Evolutionary conservation across 37 sponge, comb jelly and placozoan genomes (phyloP).

Genomic region (Spongilla lacustris): DNA sequence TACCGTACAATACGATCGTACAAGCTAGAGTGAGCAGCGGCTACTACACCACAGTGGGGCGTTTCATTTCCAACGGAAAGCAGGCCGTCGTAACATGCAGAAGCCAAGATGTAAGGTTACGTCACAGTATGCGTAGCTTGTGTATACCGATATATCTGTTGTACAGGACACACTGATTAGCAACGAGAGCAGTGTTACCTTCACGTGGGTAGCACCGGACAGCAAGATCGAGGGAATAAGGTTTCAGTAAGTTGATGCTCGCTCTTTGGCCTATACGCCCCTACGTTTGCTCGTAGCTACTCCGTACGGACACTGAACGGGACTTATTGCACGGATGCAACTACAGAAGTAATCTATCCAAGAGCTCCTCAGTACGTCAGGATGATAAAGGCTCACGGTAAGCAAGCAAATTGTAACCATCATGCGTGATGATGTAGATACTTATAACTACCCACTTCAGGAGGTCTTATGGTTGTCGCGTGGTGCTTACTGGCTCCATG

Average conservation of each 20-base stretch:
- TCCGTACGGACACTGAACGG: not conserved
- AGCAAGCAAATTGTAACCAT: not conserved
- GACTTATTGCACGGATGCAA: not conserved
- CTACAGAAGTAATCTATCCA: not conserved
- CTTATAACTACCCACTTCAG: slow-evolving; percentile 2
- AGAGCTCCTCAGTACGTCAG: not conserved
- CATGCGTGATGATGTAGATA: not conserved
- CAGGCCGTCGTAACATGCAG: not conserved
- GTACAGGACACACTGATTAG: not conserved
- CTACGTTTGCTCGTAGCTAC: not conserved
- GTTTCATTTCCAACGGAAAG: not conserved
- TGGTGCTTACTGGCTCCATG: slow-evolving; percentile 60
- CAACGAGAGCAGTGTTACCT: not conserved
- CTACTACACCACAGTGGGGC: not conserved
- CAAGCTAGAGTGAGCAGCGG: not conserved
- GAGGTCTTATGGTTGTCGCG: slow-evolving; percentile 51
- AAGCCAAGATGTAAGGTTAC: not conserved
- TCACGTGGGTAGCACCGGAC: not conserved
- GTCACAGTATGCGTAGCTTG: no score
- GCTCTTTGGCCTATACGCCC: no score
- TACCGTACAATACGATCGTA: not conserved
- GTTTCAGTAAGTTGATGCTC: slow-evolving; percentile 1
- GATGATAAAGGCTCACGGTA: not conserved
- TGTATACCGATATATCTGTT: no score
- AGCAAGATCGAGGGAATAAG: not conserved